phyloP scores from a whole-genome alignment of 2,113 vertebrate genomes.

The Mellivora capensis region DNA sequence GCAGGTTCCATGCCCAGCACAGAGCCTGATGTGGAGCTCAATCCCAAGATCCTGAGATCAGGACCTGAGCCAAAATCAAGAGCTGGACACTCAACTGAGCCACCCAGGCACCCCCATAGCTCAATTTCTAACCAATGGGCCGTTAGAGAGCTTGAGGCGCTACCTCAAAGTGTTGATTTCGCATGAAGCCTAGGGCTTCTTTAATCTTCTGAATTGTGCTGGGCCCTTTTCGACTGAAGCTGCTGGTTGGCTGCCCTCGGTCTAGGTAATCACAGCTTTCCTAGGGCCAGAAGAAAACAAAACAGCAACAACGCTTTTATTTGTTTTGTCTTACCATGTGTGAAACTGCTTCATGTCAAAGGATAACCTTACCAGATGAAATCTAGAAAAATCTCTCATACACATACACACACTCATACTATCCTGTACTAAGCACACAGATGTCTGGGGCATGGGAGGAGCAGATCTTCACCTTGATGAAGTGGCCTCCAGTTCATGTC shows the following conservation, averaged over 20 bases:
- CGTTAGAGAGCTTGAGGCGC: neutral
- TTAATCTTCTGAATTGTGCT: constrained; percentile 99
- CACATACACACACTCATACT: neutral
- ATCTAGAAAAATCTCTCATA: neutral
- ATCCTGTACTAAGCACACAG: neutral
- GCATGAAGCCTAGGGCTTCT: constrained; percentile 98
- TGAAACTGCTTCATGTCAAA: neutral
- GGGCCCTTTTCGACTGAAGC: constrained; percentile 95
- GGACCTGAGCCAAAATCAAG: neutral
- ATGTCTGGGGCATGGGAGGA: neutral
- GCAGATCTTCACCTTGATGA: neutral
- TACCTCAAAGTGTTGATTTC: constrained; percentile 99
- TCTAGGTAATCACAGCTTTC: constrained; percentile 96
- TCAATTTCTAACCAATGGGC: neutral
- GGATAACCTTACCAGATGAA: neutral
- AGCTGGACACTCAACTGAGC: neutral
- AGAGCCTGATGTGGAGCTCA: neutral
- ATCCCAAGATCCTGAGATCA: neutral
- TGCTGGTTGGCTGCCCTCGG: constrained; percentile 90
- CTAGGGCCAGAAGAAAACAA: constrained; percentile 74
- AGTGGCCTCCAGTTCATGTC: neutral
- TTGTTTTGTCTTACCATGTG: neutral
- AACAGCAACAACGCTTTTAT: neutral
- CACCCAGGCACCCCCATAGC: neutral
- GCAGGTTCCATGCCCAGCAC: neutral